These are phyloP conservation scores for Brevimyrus niger DNA, from an alignment of 2,113 vertebrate species.

Conservation along the genomic window DNA sequence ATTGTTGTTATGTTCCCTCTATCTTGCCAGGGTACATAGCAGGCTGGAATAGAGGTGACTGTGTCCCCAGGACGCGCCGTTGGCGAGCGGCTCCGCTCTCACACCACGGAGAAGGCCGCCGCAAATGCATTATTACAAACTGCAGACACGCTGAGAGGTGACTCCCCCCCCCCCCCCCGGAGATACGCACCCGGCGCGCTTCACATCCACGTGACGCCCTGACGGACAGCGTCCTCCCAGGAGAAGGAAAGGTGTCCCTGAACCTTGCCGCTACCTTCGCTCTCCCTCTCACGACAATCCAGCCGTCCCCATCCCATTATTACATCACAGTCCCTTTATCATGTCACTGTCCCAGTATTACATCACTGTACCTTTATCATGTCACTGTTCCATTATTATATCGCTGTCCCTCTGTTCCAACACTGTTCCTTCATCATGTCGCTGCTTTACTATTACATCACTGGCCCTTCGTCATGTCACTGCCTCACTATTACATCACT, in stretches of 20 bases:
- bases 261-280: background rate
- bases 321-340: background rate
- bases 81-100: background rate
- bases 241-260: background rate
- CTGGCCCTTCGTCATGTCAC: background rate
- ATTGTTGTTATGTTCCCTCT: constrained; percentile 8
- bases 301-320: background rate
- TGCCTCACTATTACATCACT: no score
- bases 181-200: background rate
- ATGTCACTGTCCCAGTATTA: background rate
- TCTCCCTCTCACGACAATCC: background rate
- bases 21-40: constrained; percentile 12
- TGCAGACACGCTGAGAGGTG: background rate
- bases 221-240: background rate
- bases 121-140: constrained; percentile 7
- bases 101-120: background rate
- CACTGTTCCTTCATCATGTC: background rate
- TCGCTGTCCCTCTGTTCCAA: background rate
- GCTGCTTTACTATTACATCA: background rate
- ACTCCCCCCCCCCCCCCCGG: background rate
- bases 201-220: background rate
- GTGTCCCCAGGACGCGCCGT: constrained; percentile 1
- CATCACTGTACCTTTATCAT: background rate
- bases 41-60: constrained; percentile 15
- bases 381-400: background rate